Evolutionary conservation across 2,113 vertebrate species (phyloP), one percentile per base, ranked within the genome.

Genomic region (Aspidoscelis tigris): DNA sequence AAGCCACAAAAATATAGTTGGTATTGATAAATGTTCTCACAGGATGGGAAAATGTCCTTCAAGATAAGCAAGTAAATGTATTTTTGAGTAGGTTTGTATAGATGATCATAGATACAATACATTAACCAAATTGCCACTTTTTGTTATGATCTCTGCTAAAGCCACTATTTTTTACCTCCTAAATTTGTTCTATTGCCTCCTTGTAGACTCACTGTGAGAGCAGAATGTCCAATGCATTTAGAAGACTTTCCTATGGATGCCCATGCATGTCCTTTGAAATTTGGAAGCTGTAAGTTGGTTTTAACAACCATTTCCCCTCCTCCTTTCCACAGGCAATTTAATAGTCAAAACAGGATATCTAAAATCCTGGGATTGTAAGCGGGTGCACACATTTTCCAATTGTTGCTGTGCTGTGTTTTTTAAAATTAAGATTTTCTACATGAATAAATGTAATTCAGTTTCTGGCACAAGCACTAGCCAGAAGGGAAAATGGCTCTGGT

Each of bases 191-290:
- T 91, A 8, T 90, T 89, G 86, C 89, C n/a, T 92, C 88, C 68
- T 94, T 96, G 16, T 95, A 99, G 98, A 93, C 94, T 99, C 93
- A 99, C 98, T 18, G 99, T 99, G 93, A 97, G 98, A 85, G 98
- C 98, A 7, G 98, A 99, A 90, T 99, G 98, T 78, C 98, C 98
- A 76, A 99, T 99, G 98, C 98, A 99, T 86, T 97, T 99, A 87
- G 98, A 99, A 95, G 98, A 99, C 89, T 99, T 99, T 90, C 98
- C 98, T 0, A 99, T 99, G 98, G 98, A 99, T 72, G 97, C 97
- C 82, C 98, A 99, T 33, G 98, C 98, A 81, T 99, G 98, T 85
- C 98, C 98, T 39, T 97, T 99, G 88, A 99, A 99, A 93, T 99
- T 99, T 93, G 98, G 98, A 94, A 99, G 98, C 95, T 99, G 98